Conservation (phyloP, 2,888 invertebrate species). For the Cheilosia soror region DNA sequence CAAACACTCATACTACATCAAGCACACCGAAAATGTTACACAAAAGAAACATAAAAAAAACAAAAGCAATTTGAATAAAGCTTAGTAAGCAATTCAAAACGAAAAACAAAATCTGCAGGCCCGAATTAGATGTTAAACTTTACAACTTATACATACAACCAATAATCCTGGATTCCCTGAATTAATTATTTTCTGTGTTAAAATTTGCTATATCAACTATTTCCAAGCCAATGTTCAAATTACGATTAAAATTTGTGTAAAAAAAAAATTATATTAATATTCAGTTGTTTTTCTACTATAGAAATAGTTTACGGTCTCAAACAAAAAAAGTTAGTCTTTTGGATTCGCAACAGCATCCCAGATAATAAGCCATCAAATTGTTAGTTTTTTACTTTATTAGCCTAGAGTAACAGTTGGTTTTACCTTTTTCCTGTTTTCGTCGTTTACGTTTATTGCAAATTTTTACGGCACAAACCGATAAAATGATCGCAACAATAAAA, state of each 20-base stretch:
- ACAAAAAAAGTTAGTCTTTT: constrained; percentile 23
- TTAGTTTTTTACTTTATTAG: constrained; percentile 68
- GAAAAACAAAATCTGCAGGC: constrained; percentile 25
- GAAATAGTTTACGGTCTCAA: constrained; percentile 13
- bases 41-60: constrained; percentile 1
- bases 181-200: constrained; percentile 18
- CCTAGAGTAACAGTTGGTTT: constrained; percentile 82
- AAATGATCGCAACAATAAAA: constrained; percentile 98
- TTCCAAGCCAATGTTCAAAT: constrained; percentile 39
- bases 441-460: constrained; percentile 98
- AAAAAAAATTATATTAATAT: neutral
- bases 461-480: constrained; percentile 98
- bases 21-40: constrained; percentile 62
- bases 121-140: constrained; percentile 34
- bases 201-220: constrained; percentile 4
- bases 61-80: constrained; percentile 48
- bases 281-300: constrained; percentile 23
- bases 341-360: constrained; percentile 77
- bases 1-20: constrained; percentile 66
- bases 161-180: constrained; percentile 27
- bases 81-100: constrained; percentile 20
- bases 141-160: constrained; percentile 1
- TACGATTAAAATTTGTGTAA: neutral
- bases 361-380: constrained; percentile 76
- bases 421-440: constrained; percentile 99